A percentile compares a stretch with the other conserved stretches of the same genome.
These are phyloP conservation scores for Hyaena hyaena DNA, from an alignment of 2,113 vertebrate genomes.

Conservation along the genomic window DNA sequence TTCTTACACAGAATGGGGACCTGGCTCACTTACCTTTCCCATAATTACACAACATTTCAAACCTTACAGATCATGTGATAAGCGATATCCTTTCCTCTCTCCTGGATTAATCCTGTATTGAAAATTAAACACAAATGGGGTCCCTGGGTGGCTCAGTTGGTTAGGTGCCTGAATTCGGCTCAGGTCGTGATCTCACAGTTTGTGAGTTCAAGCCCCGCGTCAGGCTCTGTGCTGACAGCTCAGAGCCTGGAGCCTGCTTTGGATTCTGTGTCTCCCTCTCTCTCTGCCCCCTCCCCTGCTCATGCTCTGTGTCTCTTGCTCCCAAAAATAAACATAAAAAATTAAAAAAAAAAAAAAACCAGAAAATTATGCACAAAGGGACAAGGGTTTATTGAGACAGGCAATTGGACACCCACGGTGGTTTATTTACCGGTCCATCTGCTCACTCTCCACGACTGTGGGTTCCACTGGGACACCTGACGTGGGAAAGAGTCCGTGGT, in stretches of 20 bases:
- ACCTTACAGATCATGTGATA: background rate
- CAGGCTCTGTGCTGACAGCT: too few species aligned
- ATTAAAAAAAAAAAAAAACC: too few species aligned
- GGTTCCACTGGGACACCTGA: fast-evolving
- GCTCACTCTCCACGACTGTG: fast-evolving
- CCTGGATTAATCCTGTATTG: fast-evolving
- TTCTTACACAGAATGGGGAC: background rate
- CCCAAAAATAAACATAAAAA: too few species aligned
- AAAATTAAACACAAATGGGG: background rate
- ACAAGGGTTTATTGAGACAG: fast-evolving
- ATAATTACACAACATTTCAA: fast-evolving
- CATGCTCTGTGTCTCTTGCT: too few species aligned
- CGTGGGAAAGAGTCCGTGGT: fast-evolving
- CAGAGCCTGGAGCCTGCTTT: too few species aligned
- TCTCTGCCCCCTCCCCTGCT: too few species aligned
- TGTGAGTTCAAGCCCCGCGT: too few species aligned
- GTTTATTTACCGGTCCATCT: fast-evolving
- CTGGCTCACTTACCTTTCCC: background rate
- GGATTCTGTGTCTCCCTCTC: too few species aligned
- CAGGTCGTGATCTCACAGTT: too few species aligned
- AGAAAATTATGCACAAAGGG: background rate
- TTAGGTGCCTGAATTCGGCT: fast-evolving
- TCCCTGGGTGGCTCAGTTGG: too few species aligned
- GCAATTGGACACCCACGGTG: fast-evolving
- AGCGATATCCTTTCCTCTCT: background rate